Evolutionary conservation across 2,797 vertebrate genomes (phyloP).

Genomic region (Ciconia nigra): DNA sequence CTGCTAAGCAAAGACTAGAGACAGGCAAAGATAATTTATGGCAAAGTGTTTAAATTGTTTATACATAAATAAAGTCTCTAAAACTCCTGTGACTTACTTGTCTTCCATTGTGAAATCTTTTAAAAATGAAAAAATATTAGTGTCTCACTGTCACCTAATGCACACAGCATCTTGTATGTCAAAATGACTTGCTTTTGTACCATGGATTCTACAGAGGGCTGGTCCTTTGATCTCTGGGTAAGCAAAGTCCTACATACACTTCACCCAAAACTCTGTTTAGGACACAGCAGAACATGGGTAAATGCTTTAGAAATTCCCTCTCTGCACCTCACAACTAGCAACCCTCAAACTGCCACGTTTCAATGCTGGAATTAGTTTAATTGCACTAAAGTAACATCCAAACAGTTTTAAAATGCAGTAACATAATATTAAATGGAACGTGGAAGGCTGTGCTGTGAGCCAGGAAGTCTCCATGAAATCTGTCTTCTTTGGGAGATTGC

Average conservation of each 20-base stretch:
- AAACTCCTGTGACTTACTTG: conserved; percentile 96
- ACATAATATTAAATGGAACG: neutral
- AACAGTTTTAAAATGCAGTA: neutral
- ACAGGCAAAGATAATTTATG: conserved; percentile 99
- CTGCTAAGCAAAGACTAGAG: conserved; percentile 98
- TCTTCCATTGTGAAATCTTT: conserved; percentile 79
- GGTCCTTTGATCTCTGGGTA: neutral
- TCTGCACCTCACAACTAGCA: neutral
- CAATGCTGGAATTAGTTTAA: neutral
- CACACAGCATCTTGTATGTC: neutral
- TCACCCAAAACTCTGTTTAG: neutral
- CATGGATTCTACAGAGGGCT: neutral
- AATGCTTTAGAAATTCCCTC: neutral
- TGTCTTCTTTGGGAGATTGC: neutral
- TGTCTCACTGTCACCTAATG: neutral
- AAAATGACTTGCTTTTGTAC: neutral
- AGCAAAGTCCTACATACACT: neutral
- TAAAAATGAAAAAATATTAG: neutral
- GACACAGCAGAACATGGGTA: neutral
- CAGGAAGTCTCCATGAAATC: neutral
- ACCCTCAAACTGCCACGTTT: neutral
- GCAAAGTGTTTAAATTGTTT: conserved; percentile 99
- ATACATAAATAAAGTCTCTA: conserved; percentile 99
- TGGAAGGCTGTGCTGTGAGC: neutral
- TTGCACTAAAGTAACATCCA: neutral